Percentiles rank a stretch among this genome's conserved stretches.
These are phyloP conservation scores for Pomatostomus ruficeps DNA, from an alignment of 2,113 vertebrate genomes.

Conservation along the genomic window DNA sequence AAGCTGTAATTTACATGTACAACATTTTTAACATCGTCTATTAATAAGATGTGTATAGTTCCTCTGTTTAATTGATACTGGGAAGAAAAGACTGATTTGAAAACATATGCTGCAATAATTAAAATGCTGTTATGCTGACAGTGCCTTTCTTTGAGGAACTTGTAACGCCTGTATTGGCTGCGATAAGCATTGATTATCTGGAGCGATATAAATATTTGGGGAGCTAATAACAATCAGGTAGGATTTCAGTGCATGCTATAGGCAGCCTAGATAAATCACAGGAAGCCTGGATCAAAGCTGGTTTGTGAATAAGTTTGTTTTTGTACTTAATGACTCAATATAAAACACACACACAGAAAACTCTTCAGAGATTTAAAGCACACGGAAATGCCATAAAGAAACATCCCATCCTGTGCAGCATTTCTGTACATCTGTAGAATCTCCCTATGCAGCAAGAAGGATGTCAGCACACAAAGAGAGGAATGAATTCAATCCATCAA, in stretches of 20 bases:
- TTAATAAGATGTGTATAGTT: slow-evolving; percentile 12
- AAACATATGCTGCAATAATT: slow-evolving; percentile 68
- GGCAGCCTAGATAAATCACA: slow-evolving; percentile 70
- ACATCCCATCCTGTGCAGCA: slow-evolving; percentile 55
- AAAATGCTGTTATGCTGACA: slow-evolving; percentile 72
- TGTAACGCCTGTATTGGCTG: slow-evolving; percentile 70
- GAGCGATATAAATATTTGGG: slow-evolving; percentile 74
- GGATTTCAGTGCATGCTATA: slow-evolving; percentile 59
- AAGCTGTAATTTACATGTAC: slow-evolving; percentile 44
- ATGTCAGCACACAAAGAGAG: slow-evolving; percentile 28
- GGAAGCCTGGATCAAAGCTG: slow-evolving; percentile 73
- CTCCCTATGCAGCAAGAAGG: slow-evolving; percentile 46
- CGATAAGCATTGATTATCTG: slow-evolving; percentile 78
- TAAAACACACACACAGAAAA: slow-evolving; percentile 56
- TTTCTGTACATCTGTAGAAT: slow-evolving; percentile 62
- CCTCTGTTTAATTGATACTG: background rate
- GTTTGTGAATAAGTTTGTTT: slow-evolving; percentile 73
- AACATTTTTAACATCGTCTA: slow-evolving; percentile 27
- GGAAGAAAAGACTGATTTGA: slow-evolving; percentile 54
- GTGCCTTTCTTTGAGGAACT: slow-evolving; percentile 66
- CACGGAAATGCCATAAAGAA: slow-evolving; percentile 72
- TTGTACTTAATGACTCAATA: slow-evolving; percentile 68
- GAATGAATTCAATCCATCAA: slow-evolving; percentile 50
- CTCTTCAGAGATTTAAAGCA: slow-evolving; percentile 57
- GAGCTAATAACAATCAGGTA: slow-evolving; percentile 71